Percentiles rank a stretch among this genome's conserved stretches.
phyloP scores from a whole-genome alignment of 1,140 invertebrate species.

The Heterodera carotae region DNA sequence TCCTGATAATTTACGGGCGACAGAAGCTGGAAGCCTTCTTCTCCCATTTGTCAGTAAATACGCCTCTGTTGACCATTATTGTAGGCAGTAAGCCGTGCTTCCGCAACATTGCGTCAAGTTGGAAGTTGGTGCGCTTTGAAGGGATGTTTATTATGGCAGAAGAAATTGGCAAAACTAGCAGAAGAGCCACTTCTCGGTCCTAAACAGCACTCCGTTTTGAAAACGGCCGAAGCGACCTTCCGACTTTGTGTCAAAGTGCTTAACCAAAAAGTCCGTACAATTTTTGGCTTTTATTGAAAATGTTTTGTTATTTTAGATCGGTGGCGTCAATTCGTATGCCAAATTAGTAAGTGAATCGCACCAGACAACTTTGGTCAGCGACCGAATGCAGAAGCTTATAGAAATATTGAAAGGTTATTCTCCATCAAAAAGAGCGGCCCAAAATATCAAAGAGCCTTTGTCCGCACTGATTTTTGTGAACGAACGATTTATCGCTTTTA shows the following conservation, averaged over 20 bases:
- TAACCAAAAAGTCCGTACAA: constrained; percentile 14
- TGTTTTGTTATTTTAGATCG: constrained; percentile 29
- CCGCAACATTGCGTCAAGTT: constrained; percentile 44
- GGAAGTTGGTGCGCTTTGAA: constrained; percentile 58
- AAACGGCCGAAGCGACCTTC: constrained; percentile 43
- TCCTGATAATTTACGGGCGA: too few relatives aligned
- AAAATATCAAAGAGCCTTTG: constrained; percentile 34
- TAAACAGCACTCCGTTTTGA: constrained; percentile 44
- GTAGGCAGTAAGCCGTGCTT: constrained; percentile 42
- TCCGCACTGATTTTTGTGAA: constrained; percentile 59
- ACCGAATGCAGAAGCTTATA: constrained; percentile 35
- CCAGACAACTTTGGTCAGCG: constrained; percentile 30
- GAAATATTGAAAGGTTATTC: constrained; percentile 46
- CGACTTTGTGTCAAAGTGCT: constrained; percentile 39
- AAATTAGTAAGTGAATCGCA: constrained; percentile 6
- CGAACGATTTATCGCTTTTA: constrained; percentile 56
- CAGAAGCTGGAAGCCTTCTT: too few relatives aligned
- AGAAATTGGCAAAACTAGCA: constrained; percentile 46
- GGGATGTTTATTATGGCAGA: constrained; percentile 51
- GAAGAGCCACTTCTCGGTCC: constrained; percentile 35
- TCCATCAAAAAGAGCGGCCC: constrained; percentile 36
- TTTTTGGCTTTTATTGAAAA: not conserved
- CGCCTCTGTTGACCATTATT: too few relatives aligned
- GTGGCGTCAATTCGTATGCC: constrained; percentile 12
- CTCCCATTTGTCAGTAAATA: too few relatives aligned